Conservation (phyloP, 2,113 vertebrate genomes). For the Centropus bengalensis region DNA sequence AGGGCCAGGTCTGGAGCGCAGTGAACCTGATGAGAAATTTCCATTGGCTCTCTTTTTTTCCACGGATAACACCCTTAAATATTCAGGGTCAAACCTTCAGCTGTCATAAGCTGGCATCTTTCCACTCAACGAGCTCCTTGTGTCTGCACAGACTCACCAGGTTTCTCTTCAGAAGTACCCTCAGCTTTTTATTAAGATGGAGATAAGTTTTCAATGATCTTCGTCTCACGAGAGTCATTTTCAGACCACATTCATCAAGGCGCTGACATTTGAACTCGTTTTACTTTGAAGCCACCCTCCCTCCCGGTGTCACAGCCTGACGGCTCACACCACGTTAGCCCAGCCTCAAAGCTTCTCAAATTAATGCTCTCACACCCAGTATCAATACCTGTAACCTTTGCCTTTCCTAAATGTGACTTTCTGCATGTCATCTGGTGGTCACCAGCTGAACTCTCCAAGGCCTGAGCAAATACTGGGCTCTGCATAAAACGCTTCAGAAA, state of each 20-base stretch:
- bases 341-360: background rate
- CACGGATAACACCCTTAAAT: background rate
- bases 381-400: background rate
- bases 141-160: background rate
- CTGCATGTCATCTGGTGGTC: background rate
- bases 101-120: background rate
- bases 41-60: background rate
- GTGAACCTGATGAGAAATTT: constrained; percentile 9
- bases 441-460: background rate
- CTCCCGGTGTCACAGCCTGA: background rate
- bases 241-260: background rate
- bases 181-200: background rate
- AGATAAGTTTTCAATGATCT: background rate
- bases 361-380: background rate
- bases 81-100: constrained; percentile 15
- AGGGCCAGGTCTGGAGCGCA: background rate
- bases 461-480: background rate
- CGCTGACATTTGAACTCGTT: background rate
- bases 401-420: background rate
- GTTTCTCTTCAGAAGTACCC: background rate
- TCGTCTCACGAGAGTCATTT: background rate
- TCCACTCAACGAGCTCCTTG: background rate
- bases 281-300: background rate
- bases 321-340: background rate
- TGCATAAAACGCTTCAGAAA: background rate